phyloP scores from a whole-genome alignment of 2,888 invertebrate species.

The Cataglyphis albicans region DNA sequence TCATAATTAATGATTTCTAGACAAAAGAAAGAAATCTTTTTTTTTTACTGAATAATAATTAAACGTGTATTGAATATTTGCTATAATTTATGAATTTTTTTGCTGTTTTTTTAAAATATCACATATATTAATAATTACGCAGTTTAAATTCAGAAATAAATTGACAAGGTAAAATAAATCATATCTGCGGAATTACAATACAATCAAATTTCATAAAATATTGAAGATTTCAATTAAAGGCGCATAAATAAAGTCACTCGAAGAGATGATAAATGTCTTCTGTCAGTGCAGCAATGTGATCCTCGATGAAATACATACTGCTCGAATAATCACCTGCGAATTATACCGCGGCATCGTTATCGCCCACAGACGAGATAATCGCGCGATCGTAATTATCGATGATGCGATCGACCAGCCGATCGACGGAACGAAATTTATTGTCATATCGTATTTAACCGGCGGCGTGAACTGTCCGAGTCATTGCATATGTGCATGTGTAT shows the following conservation, averaged over 20 bases:
- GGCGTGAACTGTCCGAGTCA: constrained; percentile 77
- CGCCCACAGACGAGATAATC: constrained; percentile 46
- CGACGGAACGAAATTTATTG: constrained; percentile 71
- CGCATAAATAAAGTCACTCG: constrained; percentile 35
- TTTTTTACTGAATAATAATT: background rate
- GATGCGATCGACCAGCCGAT: constrained; percentile 64
- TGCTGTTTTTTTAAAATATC: background rate
- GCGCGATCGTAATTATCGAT: constrained; percentile 62
- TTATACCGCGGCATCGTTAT: constrained; percentile 51
- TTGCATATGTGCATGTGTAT: constrained; percentile 68
- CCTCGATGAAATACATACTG: constrained; percentile 48
- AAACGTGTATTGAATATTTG: background rate
- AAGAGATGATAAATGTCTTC: constrained; percentile 49
- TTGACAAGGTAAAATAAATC: background rate
- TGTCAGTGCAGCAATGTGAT: constrained; percentile 29
- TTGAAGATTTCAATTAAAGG: constrained; percentile 37
- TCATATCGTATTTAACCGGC: constrained; percentile 77
- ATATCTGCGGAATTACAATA: background rate
- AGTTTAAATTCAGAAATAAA: background rate
- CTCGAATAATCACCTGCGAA: constrained; percentile 49
- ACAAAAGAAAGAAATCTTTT: background rate
- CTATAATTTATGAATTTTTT: background rate
- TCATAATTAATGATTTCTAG: background rate
- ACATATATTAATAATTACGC: background rate
- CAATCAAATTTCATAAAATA: constrained; percentile 1